Evolutionary conservation across 2,888 invertebrate genomes (phyloP).

Genomic region (Hypomecis punctinalis): DNA sequence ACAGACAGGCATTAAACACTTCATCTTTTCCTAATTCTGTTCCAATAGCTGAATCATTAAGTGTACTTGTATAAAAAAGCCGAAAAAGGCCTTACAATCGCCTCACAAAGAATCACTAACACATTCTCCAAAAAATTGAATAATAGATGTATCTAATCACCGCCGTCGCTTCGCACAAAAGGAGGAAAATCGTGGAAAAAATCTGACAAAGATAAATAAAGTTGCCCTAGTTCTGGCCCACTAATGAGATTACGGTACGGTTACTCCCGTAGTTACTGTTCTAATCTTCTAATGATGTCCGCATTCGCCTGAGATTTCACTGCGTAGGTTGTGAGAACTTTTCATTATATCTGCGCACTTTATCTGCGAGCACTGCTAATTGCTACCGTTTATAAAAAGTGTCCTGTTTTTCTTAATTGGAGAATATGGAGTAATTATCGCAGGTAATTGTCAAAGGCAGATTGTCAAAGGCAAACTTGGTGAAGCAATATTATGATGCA

Average conservation of each 20-base stretch:
- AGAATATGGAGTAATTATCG: too few relatives aligned
- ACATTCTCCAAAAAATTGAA: constrained; percentile 14
- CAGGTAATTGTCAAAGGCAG: too few relatives aligned
- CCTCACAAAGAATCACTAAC: neutral
- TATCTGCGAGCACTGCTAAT: neutral
- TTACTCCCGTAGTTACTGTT: constrained; percentile 22
- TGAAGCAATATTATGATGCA: too few relatives aligned
- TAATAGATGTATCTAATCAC: constrained; percentile 23
- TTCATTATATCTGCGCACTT: neutral
- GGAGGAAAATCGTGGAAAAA: constrained; percentile 42
- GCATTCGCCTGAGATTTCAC: constrained; percentile 19
- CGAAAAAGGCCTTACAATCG: neutral
- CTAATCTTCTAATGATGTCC: constrained; percentile 32
- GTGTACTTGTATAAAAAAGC: neutral
- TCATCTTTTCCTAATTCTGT: too few relatives aligned
- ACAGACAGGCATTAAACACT: too few relatives aligned
- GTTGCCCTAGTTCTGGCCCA: constrained; percentile 40
- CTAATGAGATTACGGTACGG: constrained; percentile 43
- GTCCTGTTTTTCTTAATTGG: too few relatives aligned
- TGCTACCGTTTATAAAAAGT: too few relatives aligned
- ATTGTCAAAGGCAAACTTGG: too few relatives aligned
- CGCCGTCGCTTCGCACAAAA: constrained; percentile 21
- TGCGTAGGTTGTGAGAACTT: constrained; percentile 1
- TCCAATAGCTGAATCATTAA: too few relatives aligned
- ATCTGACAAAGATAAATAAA: constrained; percentile 43